Conservation (phyloP, 2,113 vertebrate genomes). For the Conger conger region DNA sequence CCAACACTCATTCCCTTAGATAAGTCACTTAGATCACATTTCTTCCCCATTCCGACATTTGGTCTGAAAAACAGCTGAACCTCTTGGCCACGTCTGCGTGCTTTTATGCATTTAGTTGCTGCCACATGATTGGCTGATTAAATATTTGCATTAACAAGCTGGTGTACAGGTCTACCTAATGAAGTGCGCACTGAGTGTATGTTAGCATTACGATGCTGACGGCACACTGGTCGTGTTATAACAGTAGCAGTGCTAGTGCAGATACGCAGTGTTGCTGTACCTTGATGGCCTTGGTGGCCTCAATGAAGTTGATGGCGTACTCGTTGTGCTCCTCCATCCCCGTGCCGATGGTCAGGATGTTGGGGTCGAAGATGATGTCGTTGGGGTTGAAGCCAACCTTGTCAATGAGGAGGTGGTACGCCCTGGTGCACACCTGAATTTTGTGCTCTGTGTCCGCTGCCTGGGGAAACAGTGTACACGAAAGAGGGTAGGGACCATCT, state of each 20-base stretch:
- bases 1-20: too few relatives aligned
- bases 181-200: too few relatives aligned
- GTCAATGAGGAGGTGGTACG: slow-evolving; percentile 81
- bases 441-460: slow-evolving; percentile 87
- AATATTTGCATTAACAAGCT: too few relatives aligned
- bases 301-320: slow-evolving; percentile 89
- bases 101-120: too few relatives aligned
- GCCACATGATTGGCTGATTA: too few relatives aligned
- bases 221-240: not conserved
- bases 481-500: not conserved
- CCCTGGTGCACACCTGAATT: slow-evolving; percentile 83
- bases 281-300: slow-evolving; percentile 85
- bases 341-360: slow-evolving; percentile 96
- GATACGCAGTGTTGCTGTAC: slow-evolving; percentile 53
- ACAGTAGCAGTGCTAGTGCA: not conserved
- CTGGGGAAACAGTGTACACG: slow-evolving; percentile 55
- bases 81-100: too few relatives aligned
- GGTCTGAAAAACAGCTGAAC: too few relatives aligned
- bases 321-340: slow-evolving; percentile 94
- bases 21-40: too few relatives aligned
- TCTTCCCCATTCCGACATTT: too few relatives aligned
- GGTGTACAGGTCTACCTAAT: too few relatives aligned
- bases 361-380: slow-evolving; percentile 98
- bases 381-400: slow-evolving; percentile 84
- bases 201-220: not conserved